Base-by-base conservation (phyloP, 2,888 invertebrate genomes). In the Imbricaverruca yamaguchii region DNA sequence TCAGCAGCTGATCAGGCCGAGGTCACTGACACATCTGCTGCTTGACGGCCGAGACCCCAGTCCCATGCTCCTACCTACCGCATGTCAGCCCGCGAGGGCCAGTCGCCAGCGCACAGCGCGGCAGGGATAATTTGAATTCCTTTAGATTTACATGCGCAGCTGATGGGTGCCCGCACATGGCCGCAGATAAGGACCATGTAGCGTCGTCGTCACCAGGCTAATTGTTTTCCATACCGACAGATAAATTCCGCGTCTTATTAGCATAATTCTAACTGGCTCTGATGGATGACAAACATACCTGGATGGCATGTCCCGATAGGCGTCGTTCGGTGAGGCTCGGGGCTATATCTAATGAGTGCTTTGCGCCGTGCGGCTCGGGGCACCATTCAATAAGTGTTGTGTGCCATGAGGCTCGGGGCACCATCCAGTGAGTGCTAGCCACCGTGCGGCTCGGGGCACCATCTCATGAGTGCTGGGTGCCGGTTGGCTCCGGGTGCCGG, bases 171-270 rank as follows among this genome's bases (percentile, higher is more conserved):
- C 8, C 1, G 39, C 53, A 74, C 23, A 53, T 11, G n/a, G 74
- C 39, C 18, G 53, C 74, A 9, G 39, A 39, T 39, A 74, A 74
- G 12, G 74, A 74, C 53, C 39, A 9, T 15, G 15, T 18, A 7
- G 74, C 18, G 15, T n/a, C 25, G 25, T 25, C 67, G 67, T 67
- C 67, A 25, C 18, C 74, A 53, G 18, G 18, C 74, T 74, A 74
- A 74, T 74, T 74, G 74, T 74, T 74, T 74, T 74, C 74, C 74
- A 74, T 74, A 53, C 74, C 74, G 74, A 74, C 74, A 74, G 74
- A 74, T 74, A 74, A 74, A 74, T 74, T 74, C 53, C 74, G 6
- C 18, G 23, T 53, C 15, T 74, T 12, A 74, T 74, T 74, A 74
- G 74, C 74, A 74, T 74, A 74, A 74, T 74, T 53, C 74, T 9